A percentile compares a stretch with the other conserved stretches of the same genome.
Evolutionary conservation across 2,113 vertebrate genomes (phyloP).

Genomic region (Gambusia holbrooki): DNA sequence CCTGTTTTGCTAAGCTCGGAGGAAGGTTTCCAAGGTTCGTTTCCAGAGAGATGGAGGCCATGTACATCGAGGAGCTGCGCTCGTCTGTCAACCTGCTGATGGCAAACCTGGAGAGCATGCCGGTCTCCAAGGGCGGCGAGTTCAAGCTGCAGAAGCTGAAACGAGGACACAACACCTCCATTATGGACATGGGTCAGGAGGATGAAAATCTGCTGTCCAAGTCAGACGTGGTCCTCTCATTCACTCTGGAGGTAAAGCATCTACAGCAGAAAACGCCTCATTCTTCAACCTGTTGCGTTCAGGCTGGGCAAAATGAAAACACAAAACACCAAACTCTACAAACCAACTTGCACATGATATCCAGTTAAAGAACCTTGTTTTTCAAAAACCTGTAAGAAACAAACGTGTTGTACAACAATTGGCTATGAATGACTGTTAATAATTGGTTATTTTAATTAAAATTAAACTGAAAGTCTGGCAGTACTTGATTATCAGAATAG

Average conservation of each 20-base stretch:
- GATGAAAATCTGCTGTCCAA: conserved; percentile 98
- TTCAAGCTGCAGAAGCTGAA: conserved; percentile 99
- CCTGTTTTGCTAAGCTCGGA: conserved; percentile 75
- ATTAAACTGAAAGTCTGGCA: no score
- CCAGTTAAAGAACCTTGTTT: no score
- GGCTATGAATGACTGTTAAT: no score
- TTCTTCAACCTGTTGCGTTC: background rate
- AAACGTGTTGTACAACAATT: no score
- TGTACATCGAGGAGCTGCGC: conserved; percentile 96
- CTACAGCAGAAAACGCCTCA: background rate
- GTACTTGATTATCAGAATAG: no score
- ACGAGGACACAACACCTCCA: conserved; percentile 95
- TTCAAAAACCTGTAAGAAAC: no score
- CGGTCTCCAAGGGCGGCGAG: conserved; percentile 96
- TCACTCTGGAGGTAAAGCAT: conserved; percentile 90
- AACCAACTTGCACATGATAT: background rate
- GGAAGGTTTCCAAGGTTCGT: conserved; percentile 94
- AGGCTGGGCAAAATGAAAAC: no score
- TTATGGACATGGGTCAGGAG: conserved; percentile 99
- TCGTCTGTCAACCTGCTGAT: conserved; percentile 97
- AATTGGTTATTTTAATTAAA: no score
- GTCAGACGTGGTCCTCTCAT: conserved; percentile 95
- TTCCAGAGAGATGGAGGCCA: conserved; percentile 97
- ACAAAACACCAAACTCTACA: background rate
- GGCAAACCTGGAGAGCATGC: conserved; percentile 99